Conservation (phyloP, 2,797 vertebrate genomes). For the Ispidina picta region DNA sequence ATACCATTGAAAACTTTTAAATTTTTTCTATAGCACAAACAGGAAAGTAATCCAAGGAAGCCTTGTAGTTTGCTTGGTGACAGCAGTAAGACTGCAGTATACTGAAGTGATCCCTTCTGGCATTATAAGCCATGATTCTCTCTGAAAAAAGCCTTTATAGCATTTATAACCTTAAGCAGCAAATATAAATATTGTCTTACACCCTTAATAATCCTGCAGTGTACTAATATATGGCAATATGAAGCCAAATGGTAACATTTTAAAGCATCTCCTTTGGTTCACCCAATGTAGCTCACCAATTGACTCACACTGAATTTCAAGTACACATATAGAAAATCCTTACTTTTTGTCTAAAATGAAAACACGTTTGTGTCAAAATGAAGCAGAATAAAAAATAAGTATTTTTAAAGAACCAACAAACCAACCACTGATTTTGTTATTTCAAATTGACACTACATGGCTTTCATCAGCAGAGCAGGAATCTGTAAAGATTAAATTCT, state of each 20-base stretch:
- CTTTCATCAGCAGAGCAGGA: constrained; percentile 7
- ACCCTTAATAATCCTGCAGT: neutral
- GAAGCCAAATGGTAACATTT: neutral
- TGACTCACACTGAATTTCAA: neutral
- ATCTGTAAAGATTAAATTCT: constrained; percentile 31
- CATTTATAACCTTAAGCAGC: neutral
- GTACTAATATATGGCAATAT: neutral
- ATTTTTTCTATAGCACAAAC: neutral
- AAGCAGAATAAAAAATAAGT: neutral
- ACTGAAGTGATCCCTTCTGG: neutral
- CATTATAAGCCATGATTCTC: neutral
- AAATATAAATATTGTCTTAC: neutral
- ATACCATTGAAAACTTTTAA: neutral
- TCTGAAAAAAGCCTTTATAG: neutral
- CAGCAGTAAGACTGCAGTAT: neutral
- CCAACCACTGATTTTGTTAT: neutral
- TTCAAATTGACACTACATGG: constrained; percentile 4
- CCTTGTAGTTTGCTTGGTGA: neutral
- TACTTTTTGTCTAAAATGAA: neutral
- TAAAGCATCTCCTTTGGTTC: neutral
- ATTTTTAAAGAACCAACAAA: neutral
- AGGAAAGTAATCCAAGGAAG: neutral
- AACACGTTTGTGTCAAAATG: neutral
- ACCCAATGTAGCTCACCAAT: neutral
- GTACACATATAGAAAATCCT: neutral